Percentiles rank a stretch among this genome's conserved stretches.
phyloP scores from a whole-genome alignment of 2,888 invertebrate species.

The Ferrisia virgata region DNA sequence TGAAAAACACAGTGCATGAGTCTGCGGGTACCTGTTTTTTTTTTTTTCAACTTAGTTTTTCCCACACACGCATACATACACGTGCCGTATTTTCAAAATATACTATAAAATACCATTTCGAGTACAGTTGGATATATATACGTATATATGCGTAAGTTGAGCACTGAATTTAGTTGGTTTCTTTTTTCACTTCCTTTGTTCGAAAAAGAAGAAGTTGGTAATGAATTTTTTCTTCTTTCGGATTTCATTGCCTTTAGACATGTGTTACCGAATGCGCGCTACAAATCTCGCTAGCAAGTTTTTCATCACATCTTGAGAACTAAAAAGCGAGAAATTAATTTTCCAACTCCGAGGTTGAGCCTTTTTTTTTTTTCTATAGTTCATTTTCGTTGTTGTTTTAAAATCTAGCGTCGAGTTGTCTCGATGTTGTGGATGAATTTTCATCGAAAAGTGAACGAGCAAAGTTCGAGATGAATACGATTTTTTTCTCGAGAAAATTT shows the following conservation, averaged over 20 bases:
- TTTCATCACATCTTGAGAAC: background rate
- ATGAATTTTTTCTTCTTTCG: background rate
- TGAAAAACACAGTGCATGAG: too few species aligned
- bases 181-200: background rate
- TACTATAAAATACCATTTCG: background rate
- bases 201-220: background rate
- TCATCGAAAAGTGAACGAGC: background rate
- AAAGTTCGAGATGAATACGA: background rate
- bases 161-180: background rate
- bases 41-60: background rate
- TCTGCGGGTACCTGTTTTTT: too few species aligned
- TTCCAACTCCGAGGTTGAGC: background rate
- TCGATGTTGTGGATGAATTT: background rate
- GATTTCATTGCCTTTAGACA: background rate
- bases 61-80: background rate
- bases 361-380: background rate
- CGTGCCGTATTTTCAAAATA: background rate
- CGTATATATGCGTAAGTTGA: background rate
- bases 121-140: too few species aligned
- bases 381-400: background rate
- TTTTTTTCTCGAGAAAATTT: background rate
- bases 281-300: background rate
- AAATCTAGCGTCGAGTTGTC: background rate
- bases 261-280: background rate
- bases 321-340: background rate